Percentiles rank a stretch among this genome's conserved stretches.
Evolutionary conservation across 2,113 vertebrate genomes (phyloP).

Genomic region (Tricholaema leucomelas): DNA sequence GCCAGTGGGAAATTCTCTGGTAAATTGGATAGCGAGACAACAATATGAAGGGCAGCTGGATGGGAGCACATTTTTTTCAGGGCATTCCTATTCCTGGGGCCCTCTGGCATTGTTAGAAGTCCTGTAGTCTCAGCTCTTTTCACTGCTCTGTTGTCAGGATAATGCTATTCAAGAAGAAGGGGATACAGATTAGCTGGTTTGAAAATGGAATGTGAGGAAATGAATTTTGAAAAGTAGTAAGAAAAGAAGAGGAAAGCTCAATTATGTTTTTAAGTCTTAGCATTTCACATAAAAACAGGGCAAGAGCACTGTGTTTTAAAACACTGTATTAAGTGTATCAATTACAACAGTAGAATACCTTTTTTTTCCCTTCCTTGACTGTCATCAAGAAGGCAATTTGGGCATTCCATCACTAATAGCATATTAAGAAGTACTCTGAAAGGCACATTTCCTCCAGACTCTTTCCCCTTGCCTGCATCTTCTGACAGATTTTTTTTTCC

Average conservation of each 20-base stretch:
- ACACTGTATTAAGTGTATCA: not conserved
- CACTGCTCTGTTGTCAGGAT: conserved; percentile 32
- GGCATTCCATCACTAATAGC: not conserved
- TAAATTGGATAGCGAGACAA: conserved; percentile 67
- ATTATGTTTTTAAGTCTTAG: not conserved
- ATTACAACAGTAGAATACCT: not conserved
- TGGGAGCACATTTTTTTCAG: conserved; percentile 59
- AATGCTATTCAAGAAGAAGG: conserved; percentile 28
- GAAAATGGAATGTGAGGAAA: not conserved
- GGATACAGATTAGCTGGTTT: conserved; percentile 37
- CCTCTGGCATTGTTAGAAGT: conserved; percentile 47
- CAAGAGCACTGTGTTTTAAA: not conserved
- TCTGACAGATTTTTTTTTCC: not conserved
- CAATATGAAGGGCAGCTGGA: conserved; percentile 62
- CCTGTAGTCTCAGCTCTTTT: conserved; percentile 42
- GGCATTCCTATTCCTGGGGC: conserved; percentile 62
- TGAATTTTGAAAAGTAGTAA: not conserved
- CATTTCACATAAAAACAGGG: not conserved
- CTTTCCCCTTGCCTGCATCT: not conserved
- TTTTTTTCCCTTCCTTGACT: not conserved
- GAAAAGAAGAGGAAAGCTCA: not conserved
- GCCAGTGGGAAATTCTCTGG: conserved; percentile 71
- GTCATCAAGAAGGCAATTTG: not conserved
- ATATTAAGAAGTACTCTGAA: not conserved
- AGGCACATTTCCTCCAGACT: not conserved